Percentiles rank a stretch among this genome's conserved stretches.
Conservation (phyloP, 2,888 invertebrate species). For the Parthenolecanium corni region DNA sequence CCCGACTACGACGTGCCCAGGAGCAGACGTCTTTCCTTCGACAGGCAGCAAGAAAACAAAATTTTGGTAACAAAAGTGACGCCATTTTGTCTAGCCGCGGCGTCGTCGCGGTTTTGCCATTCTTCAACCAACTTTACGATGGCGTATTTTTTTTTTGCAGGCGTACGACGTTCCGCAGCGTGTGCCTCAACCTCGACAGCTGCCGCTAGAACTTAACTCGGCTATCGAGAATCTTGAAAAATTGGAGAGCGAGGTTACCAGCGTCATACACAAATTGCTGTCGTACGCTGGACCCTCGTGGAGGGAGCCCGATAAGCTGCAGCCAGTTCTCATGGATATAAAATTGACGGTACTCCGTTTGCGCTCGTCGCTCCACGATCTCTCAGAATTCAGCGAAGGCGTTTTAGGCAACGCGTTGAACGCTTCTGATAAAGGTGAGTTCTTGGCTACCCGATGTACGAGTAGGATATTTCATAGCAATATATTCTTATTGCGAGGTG, state of each 20-base stretch:
- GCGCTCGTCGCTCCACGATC: constrained; percentile 69
- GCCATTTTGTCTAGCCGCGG: neutral
- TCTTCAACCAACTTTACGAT: no score
- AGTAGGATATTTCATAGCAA: no score
- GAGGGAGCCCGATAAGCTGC: constrained; percentile 67
- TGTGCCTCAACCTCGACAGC: constrained; percentile 38
- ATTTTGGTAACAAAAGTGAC: neutral
- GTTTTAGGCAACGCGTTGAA: constrained; percentile 74
- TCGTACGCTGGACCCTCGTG: constrained; percentile 52
- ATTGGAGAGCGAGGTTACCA: constrained; percentile 51
- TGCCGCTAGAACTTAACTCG: constrained; percentile 61
- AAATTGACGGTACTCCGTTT: constrained; percentile 67
- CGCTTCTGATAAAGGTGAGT: constrained; percentile 62
- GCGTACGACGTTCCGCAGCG: constrained; percentile 51
- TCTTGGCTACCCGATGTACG: no score
- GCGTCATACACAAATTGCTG: constrained; percentile 28
- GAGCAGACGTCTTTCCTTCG: constrained; percentile 26
- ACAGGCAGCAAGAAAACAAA: constrained; percentile 9
- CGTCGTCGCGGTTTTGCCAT: no score
- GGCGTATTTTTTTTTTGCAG: no score
- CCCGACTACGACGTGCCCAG: constrained; percentile 59
- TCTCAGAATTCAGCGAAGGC: constrained; percentile 79
- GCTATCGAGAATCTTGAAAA: constrained; percentile 64
- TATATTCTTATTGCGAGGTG: no score
- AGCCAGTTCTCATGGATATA: constrained; percentile 67